Evolutionary conservation across 2,113 vertebrate genomes (phyloP).

Genomic region (Campylorhamphus procurvoides): DNA sequence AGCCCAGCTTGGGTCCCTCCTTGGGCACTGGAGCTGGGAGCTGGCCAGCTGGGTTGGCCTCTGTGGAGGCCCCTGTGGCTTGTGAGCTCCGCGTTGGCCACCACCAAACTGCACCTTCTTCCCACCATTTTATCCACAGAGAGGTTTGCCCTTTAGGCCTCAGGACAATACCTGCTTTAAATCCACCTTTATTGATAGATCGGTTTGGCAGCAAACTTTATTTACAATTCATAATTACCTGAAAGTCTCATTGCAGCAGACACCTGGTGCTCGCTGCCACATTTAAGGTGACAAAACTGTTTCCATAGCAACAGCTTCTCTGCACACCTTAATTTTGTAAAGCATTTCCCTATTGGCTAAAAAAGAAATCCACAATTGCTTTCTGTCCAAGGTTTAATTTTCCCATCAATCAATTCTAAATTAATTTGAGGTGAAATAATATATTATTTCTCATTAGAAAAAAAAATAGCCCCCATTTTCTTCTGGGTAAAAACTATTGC

Average conservation of each 20-base stretch:
- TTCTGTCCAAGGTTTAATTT: slow-evolving; percentile 46
- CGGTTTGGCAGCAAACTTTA: background rate
- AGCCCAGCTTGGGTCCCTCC: background rate
- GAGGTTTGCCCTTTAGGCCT: background rate
- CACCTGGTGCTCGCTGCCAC: slow-evolving; percentile 23
- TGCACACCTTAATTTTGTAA: background rate
- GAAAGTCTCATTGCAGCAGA: background rate
- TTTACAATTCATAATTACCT: slow-evolving; percentile 40
- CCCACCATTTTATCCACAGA: accelerated
- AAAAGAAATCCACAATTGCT: background rate
- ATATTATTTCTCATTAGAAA: background rate
- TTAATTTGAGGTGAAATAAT: slow-evolving; percentile 46
- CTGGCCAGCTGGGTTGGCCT: background rate
- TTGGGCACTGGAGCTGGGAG: accelerated
- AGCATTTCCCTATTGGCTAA: background rate
- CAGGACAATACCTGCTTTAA: background rate
- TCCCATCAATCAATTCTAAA: slow-evolving; percentile 53
- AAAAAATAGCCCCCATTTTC: background rate
- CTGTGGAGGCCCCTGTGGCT: background rate
- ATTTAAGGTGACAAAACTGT: slow-evolving; percentile 45
- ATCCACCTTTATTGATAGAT: background rate
- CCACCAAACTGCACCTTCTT: accelerated
- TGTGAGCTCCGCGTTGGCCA: accelerated
- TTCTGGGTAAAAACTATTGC: background rate
- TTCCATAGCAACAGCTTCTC: slow-evolving; percentile 47